These are phyloP conservation scores for Pseudomyrmex gracilis DNA, from an alignment of 1,140 invertebrate species.

Conservation along the genomic window DNA sequence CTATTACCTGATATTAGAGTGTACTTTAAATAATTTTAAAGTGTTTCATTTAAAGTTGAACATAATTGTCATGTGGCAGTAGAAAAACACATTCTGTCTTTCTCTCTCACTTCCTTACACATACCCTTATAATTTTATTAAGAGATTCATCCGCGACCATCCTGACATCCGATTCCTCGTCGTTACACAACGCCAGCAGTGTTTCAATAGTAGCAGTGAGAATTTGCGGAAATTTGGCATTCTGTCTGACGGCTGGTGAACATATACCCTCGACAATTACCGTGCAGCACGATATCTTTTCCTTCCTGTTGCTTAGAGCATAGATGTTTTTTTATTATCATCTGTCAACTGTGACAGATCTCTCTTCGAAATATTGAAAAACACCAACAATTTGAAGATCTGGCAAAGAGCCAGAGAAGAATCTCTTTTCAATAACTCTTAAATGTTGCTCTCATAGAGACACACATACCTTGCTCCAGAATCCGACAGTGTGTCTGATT, in stretches of 20 bases:
- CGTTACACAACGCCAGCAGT: conserved; percentile 90
- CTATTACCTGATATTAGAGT: no score
- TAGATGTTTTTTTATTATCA: conserved; percentile 19
- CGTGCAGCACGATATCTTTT: conserved; percentile 90
- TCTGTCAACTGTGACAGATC: no score
- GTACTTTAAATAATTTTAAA: no score
- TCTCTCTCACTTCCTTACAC: no score
- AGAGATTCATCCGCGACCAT: conserved; percentile 93
- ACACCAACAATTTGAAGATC: no score
- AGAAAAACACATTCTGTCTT: no score
- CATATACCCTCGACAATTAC: conserved; percentile 90
- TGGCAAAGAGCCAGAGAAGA: no score
- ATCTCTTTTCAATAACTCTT: no score
- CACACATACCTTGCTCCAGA: conserved; percentile 77
- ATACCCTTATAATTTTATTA: conserved; percentile 91
- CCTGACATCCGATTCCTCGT: conserved; percentile 91
- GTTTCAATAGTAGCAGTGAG: conserved; percentile 90
- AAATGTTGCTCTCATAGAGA: no score
- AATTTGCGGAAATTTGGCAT: conserved; percentile 88
- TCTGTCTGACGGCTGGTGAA: conserved; percentile 85
- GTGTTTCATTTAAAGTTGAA: no score
- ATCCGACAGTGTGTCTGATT: conserved; percentile 77
- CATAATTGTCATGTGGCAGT: no score
- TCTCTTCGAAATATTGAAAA: no score
- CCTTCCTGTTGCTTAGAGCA: conserved; percentile 86